These are phyloP conservation scores for Caranx melampygus DNA, from an alignment of 2,113 vertebrate species.

Conservation along the genomic window DNA sequence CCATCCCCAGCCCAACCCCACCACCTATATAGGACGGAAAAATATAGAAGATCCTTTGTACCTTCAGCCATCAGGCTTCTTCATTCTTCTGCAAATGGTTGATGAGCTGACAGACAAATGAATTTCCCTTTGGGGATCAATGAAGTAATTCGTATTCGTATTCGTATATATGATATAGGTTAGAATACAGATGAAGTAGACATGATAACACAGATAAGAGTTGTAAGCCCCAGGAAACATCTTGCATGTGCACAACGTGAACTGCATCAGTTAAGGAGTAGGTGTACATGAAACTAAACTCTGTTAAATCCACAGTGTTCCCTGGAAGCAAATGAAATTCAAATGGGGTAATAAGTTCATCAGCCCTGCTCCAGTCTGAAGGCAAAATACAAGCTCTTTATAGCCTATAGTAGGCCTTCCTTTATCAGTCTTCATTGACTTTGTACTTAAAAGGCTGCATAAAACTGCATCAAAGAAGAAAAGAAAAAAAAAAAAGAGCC, in stretches of 20 bases:
- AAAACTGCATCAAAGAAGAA: slow-evolving; percentile 32
- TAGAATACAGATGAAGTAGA: not conserved
- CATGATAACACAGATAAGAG: not conserved
- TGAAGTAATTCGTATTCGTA: too few species aligned
- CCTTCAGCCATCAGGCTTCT: too few species aligned
- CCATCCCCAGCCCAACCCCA: too few species aligned
- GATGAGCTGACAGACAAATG: too few species aligned
- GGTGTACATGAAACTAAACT: not conserved
- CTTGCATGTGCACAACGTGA: not conserved
- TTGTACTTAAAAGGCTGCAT: slow-evolving; percentile 26
- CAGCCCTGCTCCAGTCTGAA: not conserved
- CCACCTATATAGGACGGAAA: too few species aligned
- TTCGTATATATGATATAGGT: not conserved
- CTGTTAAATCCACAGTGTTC: not conserved
- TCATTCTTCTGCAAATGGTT: too few species aligned
- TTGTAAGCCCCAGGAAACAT: not conserved
- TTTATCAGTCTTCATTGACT: slow-evolving; percentile 19
- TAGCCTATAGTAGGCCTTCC: too few species aligned
- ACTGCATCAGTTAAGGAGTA: slow-evolving; percentile 4
- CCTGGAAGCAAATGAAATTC: not conserved
- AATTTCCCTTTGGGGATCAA: too few species aligned
- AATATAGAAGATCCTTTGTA: too few species aligned
- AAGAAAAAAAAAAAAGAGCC: slow-evolving; percentile 1
- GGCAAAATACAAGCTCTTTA: not conserved
- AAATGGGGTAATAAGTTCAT: slow-evolving; percentile 17